phyloP scores from a whole-genome alignment of 2,888 invertebrate species.

The Cenopis cana region DNA sequence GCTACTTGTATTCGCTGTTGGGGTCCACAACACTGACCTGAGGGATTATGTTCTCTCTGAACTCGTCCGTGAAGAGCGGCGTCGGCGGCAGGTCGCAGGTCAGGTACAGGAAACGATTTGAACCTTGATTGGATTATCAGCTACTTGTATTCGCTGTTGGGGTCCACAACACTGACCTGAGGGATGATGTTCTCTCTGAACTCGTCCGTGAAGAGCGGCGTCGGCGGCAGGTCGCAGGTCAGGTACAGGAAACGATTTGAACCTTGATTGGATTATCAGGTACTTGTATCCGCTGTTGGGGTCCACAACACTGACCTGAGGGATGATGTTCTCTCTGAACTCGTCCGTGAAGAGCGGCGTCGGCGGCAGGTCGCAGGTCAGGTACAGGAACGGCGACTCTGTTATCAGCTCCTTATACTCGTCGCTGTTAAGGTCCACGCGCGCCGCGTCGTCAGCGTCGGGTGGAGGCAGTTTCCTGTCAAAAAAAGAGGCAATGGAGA shows the following conservation, averaged over 20 bases:
- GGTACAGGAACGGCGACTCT: conserved; percentile 97
- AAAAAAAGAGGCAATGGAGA: too few relatives aligned
- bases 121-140: too few relatives aligned
- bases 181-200: conserved; percentile 99
- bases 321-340: conserved; percentile 99
- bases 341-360: conserved; percentile 99
- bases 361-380: conserved; percentile 98
- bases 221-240: conserved; percentile 98
- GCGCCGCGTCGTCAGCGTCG: conserved; percentile 95
- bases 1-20: too few relatives aligned
- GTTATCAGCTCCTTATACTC: conserved; percentile 95
- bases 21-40: conserved; percentile 87
- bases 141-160: too few relatives aligned
- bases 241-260: conserved; percentile 98
- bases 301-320: conserved; percentile 88
- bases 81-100: conserved; percentile 99
- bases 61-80: conserved; percentile 98
- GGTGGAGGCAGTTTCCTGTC: conserved; percentile 95
- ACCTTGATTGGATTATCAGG: too few relatives aligned
- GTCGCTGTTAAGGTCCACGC: conserved; percentile 91
- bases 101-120: conserved; percentile 98
- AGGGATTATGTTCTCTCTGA: conserved; percentile 99
- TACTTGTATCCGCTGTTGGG: too few relatives aligned
- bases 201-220: conserved; percentile 98
- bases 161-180: conserved; percentile 86